These are phyloP conservation scores for Toxotes chatareus DNA, from an alignment of 2,113 vertebrate species.

Conservation along the genomic window DNA sequence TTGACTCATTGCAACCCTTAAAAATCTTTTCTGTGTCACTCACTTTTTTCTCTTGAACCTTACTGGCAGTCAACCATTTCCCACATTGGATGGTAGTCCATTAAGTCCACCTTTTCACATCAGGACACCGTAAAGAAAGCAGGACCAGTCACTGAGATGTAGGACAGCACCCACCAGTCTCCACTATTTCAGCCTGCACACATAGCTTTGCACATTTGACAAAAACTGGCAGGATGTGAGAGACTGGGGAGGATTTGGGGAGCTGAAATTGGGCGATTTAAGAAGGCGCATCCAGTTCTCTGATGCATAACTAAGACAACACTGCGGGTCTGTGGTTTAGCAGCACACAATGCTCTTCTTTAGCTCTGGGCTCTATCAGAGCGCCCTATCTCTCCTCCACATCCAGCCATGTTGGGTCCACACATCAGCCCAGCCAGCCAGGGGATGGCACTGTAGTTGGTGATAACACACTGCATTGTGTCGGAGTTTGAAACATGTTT, in stretches of 20 bases:
- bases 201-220: slow-evolving; percentile 56
- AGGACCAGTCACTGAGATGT: slow-evolving; percentile 25
- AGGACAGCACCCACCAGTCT: slow-evolving; percentile 25
- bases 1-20: slow-evolving; percentile 64
- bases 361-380: slow-evolving; percentile 68
- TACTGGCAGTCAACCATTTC: slow-evolving; percentile 51
- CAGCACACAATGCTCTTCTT: slow-evolving; percentile 60
- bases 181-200: slow-evolving; percentile 36
- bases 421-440: slow-evolving; percentile 66
- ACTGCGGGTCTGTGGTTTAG: slow-evolving; percentile 59
- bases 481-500: slow-evolving; percentile 55
- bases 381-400: slow-evolving; percentile 70
- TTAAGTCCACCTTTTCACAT: slow-evolving; percentile 33
- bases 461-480: slow-evolving; percentile 74
- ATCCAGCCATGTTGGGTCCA: slow-evolving; percentile 66
- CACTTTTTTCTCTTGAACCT: slow-evolving; percentile 37
- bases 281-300: slow-evolving; percentile 65
- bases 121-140: slow-evolving; percentile 34
- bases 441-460: slow-evolving; percentile 69
- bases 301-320: slow-evolving; percentile 82
- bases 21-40: slow-evolving; percentile 56
- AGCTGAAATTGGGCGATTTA: slow-evolving; percentile 62
- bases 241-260: slow-evolving; percentile 53
- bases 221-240: slow-evolving; percentile 65
- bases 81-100: slow-evolving; percentile 40